Conservation (phyloP, 2,113 vertebrate species). For the Orycteropus afer region DNA sequence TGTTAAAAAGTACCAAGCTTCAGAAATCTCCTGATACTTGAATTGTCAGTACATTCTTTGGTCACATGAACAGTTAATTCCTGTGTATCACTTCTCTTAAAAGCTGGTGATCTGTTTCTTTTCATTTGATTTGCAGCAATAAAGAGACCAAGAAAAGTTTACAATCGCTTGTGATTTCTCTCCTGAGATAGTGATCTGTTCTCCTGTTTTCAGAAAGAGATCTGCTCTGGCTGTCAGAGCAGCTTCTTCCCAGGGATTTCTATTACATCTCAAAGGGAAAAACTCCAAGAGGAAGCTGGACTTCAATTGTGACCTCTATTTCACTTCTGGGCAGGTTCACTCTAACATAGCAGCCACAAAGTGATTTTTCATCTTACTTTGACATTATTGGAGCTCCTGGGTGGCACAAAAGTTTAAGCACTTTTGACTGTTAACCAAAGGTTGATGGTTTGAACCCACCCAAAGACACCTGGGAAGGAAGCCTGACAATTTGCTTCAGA, state of each 20-base stretch:
- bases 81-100: slow-evolving; percentile 84
- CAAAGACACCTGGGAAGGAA: neutral
- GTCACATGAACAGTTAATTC: slow-evolving; percentile 73
- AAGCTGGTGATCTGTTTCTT: slow-evolving; percentile 86
- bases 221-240: slow-evolving; percentile 51
- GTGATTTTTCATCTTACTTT: slow-evolving; percentile 92
- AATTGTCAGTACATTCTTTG: slow-evolving; percentile 83
- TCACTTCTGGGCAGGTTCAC: slow-evolving; percentile 92
- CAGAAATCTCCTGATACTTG: slow-evolving; percentile 81
- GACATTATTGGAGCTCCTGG: slow-evolving; percentile 44
- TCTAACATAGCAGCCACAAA: slow-evolving; percentile 89
- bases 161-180: slow-evolving; percentile 91
- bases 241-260: slow-evolving; percentile 83
- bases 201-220: slow-evolving; percentile 77
- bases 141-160: slow-evolving; percentile 89
- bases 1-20: slow-evolving; percentile 85
- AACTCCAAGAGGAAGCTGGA: slow-evolving; percentile 90
- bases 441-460: neutral
- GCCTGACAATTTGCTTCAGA: neutral
- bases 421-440: neutral
- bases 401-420: neutral
- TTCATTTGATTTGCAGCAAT: slow-evolving; percentile 91
- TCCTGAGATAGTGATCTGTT: slow-evolving; percentile 90
- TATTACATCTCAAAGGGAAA: slow-evolving; percentile 90
- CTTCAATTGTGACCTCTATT: slow-evolving; percentile 89